These are phyloP conservation scores for Tetramorium bicarinatum DNA, from an alignment of 2,888 invertebrate genomes.

Conservation along the genomic window DNA sequence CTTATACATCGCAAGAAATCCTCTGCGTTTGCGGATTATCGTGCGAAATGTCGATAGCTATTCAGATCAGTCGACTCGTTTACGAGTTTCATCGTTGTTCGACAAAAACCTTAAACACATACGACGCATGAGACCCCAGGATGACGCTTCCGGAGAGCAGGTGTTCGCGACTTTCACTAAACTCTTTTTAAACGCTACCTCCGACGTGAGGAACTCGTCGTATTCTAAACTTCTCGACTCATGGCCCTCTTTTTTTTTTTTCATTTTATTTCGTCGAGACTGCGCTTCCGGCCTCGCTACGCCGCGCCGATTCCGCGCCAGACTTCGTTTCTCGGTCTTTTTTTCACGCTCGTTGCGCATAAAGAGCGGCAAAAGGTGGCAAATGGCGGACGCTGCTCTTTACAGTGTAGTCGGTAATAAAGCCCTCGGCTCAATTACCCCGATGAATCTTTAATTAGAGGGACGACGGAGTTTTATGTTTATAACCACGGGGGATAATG, in stretches of 20 bases:
- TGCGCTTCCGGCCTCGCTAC: conserved; percentile 38
- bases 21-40: not conserved
- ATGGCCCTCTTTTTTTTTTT: not conserved
- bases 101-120: conserved; percentile 65
- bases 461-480: conserved; percentile 72
- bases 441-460: conserved; percentile 82
- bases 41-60: conserved; percentile 3
- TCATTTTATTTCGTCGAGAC: conserved; percentile 14
- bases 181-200: conserved; percentile 79
- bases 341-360: conserved; percentile 49
- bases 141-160: conserved; percentile 71
- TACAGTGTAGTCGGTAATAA: conserved; percentile 70
- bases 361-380: conserved; percentile 52
- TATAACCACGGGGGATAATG: conserved; percentile 68
- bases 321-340: conserved; percentile 40
- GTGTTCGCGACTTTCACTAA: conserved; percentile 81
- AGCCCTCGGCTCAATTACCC: conserved; percentile 77
- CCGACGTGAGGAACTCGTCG: conserved; percentile 33
- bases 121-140: conserved; percentile 72
- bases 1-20: not conserved
- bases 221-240: conserved; percentile 37
- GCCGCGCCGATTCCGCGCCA: conserved; percentile 24
- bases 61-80: conserved; percentile 27
- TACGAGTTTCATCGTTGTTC: conserved; percentile 37
- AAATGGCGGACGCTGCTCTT: conserved; percentile 40